Evolutionary conservation across 2,113 vertebrate species (phyloP), one percentile per base, ranked within the genome.

Genomic region (Tor tambroides): DNA sequence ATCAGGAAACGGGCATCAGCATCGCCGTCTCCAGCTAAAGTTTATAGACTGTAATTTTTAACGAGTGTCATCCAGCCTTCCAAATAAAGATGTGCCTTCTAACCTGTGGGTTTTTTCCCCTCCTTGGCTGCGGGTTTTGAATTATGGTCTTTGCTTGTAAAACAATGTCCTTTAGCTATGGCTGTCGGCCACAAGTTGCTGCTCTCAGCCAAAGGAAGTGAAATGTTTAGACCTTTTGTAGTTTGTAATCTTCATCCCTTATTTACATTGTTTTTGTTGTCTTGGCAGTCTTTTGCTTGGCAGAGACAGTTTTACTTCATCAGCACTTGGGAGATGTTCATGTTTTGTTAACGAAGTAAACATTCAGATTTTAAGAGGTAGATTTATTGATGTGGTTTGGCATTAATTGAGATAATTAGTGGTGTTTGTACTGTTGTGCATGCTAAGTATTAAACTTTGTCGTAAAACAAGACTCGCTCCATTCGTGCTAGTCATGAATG

Each of bases 31-130:
- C 59, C 67, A 9, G 77, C 17, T 74, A n/a, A 63, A 80, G 56
- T 82, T 85, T 77, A 86, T 59, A 49, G 69, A 23, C 84, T 56
- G 67, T 75, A 56, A 77, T 76, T 81, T 79, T 75, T 54, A 46
- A 28, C 1, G 0, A 46, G 71, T 82, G 78, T 82, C 32, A 46
- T 71, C 41, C 15, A 15, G 49, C 81, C 28, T 28, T 72, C 63
- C 2, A 54, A 23, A 71, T 77, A 84, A 65, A 46, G 21, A 49
- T 28, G 43, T 12, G 14, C 14, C 74, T 49, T 76, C 14, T 8
- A 76, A 61, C 23, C 56, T 15, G 26, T 9, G 19, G 30, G 4
- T 10, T 54, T 78, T 80, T 4, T n/a, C 11, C 30, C 9, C 17
- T 30, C 10, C 23, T n/a, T 51, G 28, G 6, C 26, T 63, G 51